Base-by-base conservation (phyloP, 2,797 vertebrate species). In the Gallinago stenura region DNA sequence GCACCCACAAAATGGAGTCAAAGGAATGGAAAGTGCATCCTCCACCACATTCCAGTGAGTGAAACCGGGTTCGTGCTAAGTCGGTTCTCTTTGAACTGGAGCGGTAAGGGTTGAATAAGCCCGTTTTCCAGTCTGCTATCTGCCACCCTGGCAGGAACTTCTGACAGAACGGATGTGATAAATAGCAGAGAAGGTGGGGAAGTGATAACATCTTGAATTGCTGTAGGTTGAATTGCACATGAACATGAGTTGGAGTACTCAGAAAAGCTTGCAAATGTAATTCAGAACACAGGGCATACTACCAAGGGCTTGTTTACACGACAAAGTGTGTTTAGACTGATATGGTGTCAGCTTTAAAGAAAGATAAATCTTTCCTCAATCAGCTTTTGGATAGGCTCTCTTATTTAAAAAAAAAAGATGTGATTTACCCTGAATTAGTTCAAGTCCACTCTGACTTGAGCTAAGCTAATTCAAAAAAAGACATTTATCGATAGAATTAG, bases 281-380 rank as follows among this genome's bases (percentile, higher is more conserved):
- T 93, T 86, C 91, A 84, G 78, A 90, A 72, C 69, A 94, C 64
- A 86, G n/a, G 64, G 72, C 66, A 46, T 22, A n/a, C 24, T 96
- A 58, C 72, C 4, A 0, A 15, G 12, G 70, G 58, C 77, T 92
- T 93, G 88, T 95, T 90, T 93, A 88, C 50, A 84, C 3, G 9
- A 82, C 65, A 48, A 68, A 83, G n/a, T 46, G 56, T 86, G 65
- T 90, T 95, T 83, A 93, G 84, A 33, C 54, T 69, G 72, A 90
- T 62, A 84, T 14, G 79, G n/a, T 41, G 73, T 58, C 90, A 95
- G 19, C 37, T 81, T 92, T 31, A 68, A 76, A 91, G 72, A 87
- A 91, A 95, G 86, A 46, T 48, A 65, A 84, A 31, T 15, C 81
- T 70, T 89, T 84, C 57, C 54, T 90, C 65, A 65, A 53, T 66